These are phyloP conservation scores for Anthonomus grandis DNA, from an alignment of 1,140 invertebrate species.

Conservation along the genomic window DNA sequence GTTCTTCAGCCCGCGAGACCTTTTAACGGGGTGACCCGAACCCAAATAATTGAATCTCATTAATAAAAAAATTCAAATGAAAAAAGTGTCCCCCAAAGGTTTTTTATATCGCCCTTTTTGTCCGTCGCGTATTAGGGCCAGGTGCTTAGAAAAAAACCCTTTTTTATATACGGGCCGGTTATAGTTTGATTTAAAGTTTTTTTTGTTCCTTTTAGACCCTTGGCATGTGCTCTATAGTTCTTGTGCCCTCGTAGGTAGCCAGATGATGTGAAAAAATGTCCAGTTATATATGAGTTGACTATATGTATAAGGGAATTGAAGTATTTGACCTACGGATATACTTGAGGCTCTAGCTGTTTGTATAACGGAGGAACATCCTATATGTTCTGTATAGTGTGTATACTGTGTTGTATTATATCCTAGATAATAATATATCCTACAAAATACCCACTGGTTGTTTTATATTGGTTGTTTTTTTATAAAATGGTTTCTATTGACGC, in stretches of 20 bases:
- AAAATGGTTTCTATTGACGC: too few species aligned
- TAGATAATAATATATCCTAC: too few species aligned
- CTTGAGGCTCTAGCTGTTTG: too few species aligned
- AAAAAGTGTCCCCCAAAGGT: constrained; percentile 18
- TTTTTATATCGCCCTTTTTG: constrained; percentile 23
- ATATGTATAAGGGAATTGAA: too few species aligned
- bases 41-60: constrained; percentile 28
- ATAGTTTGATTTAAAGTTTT: constrained; percentile 20
- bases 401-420: too few species aligned
- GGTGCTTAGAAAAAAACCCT: constrained; percentile 22
- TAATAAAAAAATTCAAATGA: constrained; percentile 25
- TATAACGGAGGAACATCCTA: too few species aligned
- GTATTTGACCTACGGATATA: too few species aligned
- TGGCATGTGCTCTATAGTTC: constrained; percentile 19
- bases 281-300: too few species aligned
- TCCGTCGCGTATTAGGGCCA: constrained; percentile 20
- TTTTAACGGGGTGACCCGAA: constrained; percentile 28
- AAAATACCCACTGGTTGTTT: too few species aligned
- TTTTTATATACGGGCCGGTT: constrained; percentile 25
- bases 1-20: constrained; percentile 9
- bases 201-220: constrained; percentile 22
- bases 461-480: too few species aligned
- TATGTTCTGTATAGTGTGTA: too few species aligned
- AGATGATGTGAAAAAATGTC: constrained; percentile 5
- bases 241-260: constrained; percentile 1